Base-by-base conservation (phyloP, 1,140 invertebrate genomes). In the Drosophila equinoxialis region DNA sequence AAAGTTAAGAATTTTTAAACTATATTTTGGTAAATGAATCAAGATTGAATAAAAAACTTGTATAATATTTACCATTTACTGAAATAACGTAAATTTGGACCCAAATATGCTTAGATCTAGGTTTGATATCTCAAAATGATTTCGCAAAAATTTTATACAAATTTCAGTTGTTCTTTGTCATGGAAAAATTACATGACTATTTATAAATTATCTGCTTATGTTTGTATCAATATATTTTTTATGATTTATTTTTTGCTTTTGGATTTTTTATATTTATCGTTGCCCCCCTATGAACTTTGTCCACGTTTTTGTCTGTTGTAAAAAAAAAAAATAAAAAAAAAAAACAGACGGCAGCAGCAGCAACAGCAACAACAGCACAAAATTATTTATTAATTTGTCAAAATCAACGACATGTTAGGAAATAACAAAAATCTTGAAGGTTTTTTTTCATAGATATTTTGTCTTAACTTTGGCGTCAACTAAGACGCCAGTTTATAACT, bases 351-450 rank as follows among this genome's bases (percentile, higher is more conserved):
- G 23, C 59, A 62, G 39, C 59, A 26, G 13, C 51, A 45, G 35
- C 42, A 63, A 23, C 37, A 64, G 51, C 45, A 68, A 55, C 63
- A 42, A 72, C 68, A 66, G 23, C 63, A 45, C 23, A 54, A 74
- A 78, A 71, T 77, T 75, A 78, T 78, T 72, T 78, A 78, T 78
- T 78, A 78, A 78, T 78, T 78, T 78, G 76, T 78, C 75, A 78
- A 78, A 78, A 65, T 72, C 68, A 78, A 78, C 61, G 48, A 78
- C 60, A 78, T 65, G 76, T 78, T 78, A 78, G 75, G 76, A 78
- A 78, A 78, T 60, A 57, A 37, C 45, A 39, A 76, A 30, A 65
- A 60, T 61, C 37, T 70, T 37, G 45, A 55, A 63, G 67, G 73
- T 63, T 71, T 77, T 76, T 68, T 55, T 68, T 68, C 51, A 10